These are phyloP conservation scores for Hyperoplus immaculatus DNA, from an alignment of 2,797 vertebrate genomes.

Conservation along the genomic window DNA sequence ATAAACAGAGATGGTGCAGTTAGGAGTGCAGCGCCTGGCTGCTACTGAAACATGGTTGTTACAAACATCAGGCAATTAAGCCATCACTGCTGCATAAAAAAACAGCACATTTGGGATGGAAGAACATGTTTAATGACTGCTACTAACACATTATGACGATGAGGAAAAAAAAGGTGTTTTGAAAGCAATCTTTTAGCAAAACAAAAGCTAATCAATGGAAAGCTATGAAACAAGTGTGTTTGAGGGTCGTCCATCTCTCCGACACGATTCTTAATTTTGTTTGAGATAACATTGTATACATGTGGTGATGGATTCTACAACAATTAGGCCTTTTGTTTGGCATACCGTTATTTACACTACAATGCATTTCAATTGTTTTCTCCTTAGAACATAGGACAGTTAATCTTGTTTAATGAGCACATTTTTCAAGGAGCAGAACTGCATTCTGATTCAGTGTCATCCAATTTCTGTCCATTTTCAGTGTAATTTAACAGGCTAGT, in stretches of 20 bases:
- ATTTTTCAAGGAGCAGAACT: conserved; percentile 19
- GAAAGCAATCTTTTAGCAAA: not conserved
- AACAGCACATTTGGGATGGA: conserved; percentile 2
- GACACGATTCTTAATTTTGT: not conserved
- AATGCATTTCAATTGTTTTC: not conserved
- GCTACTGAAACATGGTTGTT: conserved; percentile 10
- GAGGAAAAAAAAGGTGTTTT: conserved; percentile 1
- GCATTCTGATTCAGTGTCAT: not conserved
- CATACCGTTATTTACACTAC: not conserved
- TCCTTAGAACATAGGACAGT: not conserved
- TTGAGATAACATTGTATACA: not conserved
- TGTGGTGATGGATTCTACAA: not conserved
- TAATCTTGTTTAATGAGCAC: conserved; percentile 5
- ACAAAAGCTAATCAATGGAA: conserved; percentile 6
- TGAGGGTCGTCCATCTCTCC: not conserved
- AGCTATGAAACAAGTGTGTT: not conserved
- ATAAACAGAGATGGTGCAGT: conserved; percentile 36
- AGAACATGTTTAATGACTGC: conserved; percentile 8
- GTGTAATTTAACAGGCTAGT: conserved; percentile 5
- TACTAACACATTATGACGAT: not conserved
- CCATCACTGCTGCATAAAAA: conserved; percentile 24
- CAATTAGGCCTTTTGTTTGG: not conserved
- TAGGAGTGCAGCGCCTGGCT: conserved; percentile 6
- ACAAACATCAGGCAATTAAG: conserved; percentile 29
- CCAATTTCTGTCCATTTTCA: conserved; percentile 4